phyloP scores from a whole-genome alignment of 2,888 invertebrate genomes.

The Idaea aversata region DNA sequence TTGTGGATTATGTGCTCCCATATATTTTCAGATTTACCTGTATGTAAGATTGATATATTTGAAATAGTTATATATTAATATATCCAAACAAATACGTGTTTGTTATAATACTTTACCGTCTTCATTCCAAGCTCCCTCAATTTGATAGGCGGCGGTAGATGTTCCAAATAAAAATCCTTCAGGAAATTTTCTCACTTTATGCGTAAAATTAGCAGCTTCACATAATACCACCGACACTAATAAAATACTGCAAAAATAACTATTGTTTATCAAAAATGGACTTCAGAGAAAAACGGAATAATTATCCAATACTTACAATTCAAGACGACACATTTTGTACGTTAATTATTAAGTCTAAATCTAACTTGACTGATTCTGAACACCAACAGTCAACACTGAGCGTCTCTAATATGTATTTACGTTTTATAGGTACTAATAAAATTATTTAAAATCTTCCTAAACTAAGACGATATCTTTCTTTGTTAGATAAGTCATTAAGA shows the following conservation, averaged over 20 bases:
- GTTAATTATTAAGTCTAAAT: too few species aligned
- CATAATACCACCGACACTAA: conserved; percentile 34
- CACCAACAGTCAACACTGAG: too few species aligned
- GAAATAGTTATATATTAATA: not conserved
- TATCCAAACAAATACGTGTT: not conserved
- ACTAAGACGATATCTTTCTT: too few species aligned
- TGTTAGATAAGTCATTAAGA: too few species aligned
- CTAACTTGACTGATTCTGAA: too few species aligned
- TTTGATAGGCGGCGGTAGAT: conserved; percentile 69
- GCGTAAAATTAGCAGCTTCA: conserved; percentile 18
- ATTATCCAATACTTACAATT: conserved; percentile 10
- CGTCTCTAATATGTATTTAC: too few species aligned
- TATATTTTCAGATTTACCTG: conserved; percentile 78
- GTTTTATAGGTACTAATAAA: too few species aligned
- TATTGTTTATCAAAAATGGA: not conserved
- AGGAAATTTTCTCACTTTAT: conserved; percentile 38
- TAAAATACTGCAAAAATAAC: conserved; percentile 14
- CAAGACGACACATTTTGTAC: conserved; percentile 11
- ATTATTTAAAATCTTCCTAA: too few species aligned
- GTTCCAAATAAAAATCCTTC: conserved; percentile 44
- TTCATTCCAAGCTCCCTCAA: conserved; percentile 75
- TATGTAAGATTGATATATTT: conserved; percentile 11
- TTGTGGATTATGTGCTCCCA: conserved; percentile 82
- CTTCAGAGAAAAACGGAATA: conserved; percentile 9
- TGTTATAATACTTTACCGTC: conserved; percentile 50